Evolutionary conservation across 2,797 vertebrate genomes (phyloP), one percentile per base, ranked within the genome.

Genomic region (Danionella dracula): DNA sequence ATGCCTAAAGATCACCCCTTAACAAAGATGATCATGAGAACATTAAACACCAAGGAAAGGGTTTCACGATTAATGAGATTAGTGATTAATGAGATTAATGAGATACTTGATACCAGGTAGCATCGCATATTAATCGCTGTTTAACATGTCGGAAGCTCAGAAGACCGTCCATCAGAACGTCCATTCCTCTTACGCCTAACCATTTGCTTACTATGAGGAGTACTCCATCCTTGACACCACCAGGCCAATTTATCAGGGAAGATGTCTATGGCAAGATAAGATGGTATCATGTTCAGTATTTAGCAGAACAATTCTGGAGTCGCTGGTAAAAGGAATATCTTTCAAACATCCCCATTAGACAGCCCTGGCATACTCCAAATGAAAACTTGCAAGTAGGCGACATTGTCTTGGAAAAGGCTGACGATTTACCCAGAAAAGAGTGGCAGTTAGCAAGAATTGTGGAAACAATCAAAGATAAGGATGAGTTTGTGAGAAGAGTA

Each of bases 281-380:
- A 2, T 71, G 64, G 50, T 21, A 19, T 8, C 42, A 35, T 16
- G 75, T 74, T 9, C 64, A 68, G 5, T 73, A 69, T 21, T 21
- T 73, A 48, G 9, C 49, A 1, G 44, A 70, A 29, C 66, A 72
- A 27, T 72, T 70, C 38, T 73, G 70, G 70, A 29, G 40, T 27
- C 46, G 58, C 21, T 73, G 67, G 71, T 66, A 44, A 9, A 55
- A 8, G 7, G 61, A 64, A 20, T 53, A 64, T 42, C 15, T 64
- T 37, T n/a, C 37, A 31, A 65, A 53, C 4, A 68, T 71, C 29
- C 8, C 38, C 4, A 17, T 59, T 1, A 35, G 72, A 42, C 72
- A 74, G 44, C 15, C 17, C 11, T 68, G 70, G 69, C 46, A 68
- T 6, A 5, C 31, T 4, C n/a, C 60, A 48, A 56, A 21, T 19